Conservation (phyloP, 2,113 vertebrate genomes). For the Eulemur macaco region DNA sequence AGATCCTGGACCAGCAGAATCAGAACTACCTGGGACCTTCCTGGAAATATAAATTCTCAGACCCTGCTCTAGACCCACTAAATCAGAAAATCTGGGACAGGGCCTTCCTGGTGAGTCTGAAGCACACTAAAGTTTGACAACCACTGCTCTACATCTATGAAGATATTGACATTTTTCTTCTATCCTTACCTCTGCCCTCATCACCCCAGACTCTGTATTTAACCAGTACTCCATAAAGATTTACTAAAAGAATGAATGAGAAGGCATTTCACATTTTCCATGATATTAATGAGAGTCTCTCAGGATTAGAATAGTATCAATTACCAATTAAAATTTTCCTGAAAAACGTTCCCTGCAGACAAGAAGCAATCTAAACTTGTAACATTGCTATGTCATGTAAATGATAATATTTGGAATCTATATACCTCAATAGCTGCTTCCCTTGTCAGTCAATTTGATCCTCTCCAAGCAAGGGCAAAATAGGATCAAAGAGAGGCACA, state of each 20-base stretch:
- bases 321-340: not conserved
- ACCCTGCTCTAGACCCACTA: not conserved
- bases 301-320: not conserved
- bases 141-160: not conserved
- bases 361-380: not conserved
- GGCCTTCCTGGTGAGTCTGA: not conserved
- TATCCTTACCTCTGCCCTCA: not conserved
- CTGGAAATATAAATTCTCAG: not conserved
- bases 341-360: not conserved
- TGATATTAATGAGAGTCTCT: not conserved
- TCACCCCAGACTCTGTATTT: not conserved
- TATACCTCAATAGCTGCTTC: not conserved
- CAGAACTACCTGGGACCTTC: not conserved
- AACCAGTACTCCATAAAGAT: not conserved
- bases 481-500: not conserved
- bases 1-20: not conserved
- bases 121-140: not conserved
- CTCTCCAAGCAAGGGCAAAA: not conserved
- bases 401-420: not conserved
- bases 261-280: not conserved
- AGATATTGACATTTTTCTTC: not conserved
- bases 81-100: not conserved
- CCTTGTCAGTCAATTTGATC: not conserved
- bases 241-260: not conserved
- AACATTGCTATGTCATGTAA: not conserved